Evolutionary conservation across 1,140 invertebrate genomes (phyloP), one percentile per base, ranked within the genome.

Genomic region (Drosophila watanabei): DNA sequence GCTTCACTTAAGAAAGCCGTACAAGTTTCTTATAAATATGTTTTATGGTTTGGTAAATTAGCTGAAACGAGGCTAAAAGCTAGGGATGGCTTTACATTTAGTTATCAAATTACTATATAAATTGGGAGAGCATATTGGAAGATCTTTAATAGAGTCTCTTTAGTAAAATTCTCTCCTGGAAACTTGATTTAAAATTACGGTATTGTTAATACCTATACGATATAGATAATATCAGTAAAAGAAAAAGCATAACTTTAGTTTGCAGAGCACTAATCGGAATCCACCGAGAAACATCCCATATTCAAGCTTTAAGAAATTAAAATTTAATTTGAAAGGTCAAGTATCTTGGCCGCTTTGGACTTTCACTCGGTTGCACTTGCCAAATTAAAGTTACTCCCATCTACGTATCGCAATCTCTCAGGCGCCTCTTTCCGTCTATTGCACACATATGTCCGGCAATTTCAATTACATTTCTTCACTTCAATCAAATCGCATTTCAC

Each of bases 381-480:
- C 73, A 66, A 77, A 77, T 77, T 66, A 73, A 73, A 73, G 51
- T 73, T 20, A 11, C 45, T 45, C 30, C 30, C 24, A 46, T 56
- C 39, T 46, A 8, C 32, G n/a, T 20, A 24, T 20, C 13, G 30
- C 33, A 14, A 30, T 35, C 69, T n/a, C n/a, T n/a, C 2, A 30
- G 9, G 14, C 13, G 39, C 18, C 46, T 28, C 35, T 16, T 33
- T 69, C 35, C 37, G 28, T 59, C 43, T 33, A 37, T 46, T 39
- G 69, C 49, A 73, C 62, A 71, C 66, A 77, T 79, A 72, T 87
- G 84, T 79, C 63, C 76, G 59, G 70, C 72, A 61, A 80, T 88
- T 87, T 83, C 84, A 87, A 87, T 87, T 87, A 87, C 84, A 84
- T 88, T 87, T 87, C 77, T 82, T 89, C 77, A 80, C 80, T 80